Evolutionary conservation across 2,113 vertebrate genomes (phyloP).

Genomic region (cat (Felis catus)): DNA sequence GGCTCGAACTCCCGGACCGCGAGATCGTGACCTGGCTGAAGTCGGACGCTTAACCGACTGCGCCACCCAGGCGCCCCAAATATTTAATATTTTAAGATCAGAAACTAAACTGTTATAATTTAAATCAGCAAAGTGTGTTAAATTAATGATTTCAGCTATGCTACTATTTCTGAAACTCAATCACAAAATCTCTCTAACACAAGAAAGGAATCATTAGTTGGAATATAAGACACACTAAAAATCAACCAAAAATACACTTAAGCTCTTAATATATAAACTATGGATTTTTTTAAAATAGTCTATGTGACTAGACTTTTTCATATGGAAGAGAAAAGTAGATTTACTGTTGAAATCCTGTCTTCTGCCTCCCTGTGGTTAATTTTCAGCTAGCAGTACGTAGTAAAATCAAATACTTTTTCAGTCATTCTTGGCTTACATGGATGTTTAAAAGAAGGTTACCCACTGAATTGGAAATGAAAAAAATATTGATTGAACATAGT

Average conservation of each 20-base stretch:
- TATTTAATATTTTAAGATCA: slow-evolving; percentile 36
- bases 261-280: slow-evolving; percentile 8
- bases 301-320: background rate
- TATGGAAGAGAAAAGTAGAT: slow-evolving; percentile 3
- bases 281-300: background rate
- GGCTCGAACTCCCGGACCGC: too few species aligned
- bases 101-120: slow-evolving; percentile 10
- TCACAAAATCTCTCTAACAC: background rate
- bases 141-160: background rate
- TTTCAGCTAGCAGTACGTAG: slow-evolving; percentile 57
- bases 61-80: background rate
- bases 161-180: background rate
- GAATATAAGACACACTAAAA: background rate
- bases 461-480: slow-evolving; percentile 64
- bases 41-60: too few species aligned
- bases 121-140: background rate
- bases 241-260: background rate
- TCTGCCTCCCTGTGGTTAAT: slow-evolving; percentile 50
- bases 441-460: slow-evolving; percentile 55
- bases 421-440: slow-evolving; percentile 9
- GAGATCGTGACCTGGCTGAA: too few species aligned
- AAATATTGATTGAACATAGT: slow-evolving; percentile 49
- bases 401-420: slow-evolving; percentile 53
- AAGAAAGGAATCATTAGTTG: background rate
- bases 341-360: slow-evolving; percentile 21